Evolutionary conservation across 2,113 vertebrate genomes (phyloP), one percentile per base, ranked within the genome.

Genomic region (Rhynchomys soricoides): DNA sequence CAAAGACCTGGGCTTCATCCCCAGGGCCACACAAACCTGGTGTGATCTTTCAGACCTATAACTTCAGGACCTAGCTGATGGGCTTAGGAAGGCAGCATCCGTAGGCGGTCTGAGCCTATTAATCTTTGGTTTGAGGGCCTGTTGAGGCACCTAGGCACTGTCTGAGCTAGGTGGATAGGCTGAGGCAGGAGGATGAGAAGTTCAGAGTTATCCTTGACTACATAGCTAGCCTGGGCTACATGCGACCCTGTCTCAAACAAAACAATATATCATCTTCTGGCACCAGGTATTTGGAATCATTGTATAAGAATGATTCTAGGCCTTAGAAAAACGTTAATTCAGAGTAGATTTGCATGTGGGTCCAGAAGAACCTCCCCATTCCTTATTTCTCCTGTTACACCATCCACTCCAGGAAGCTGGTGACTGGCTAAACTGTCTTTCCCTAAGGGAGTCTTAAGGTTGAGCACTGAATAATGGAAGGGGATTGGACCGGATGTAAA

Each of bases 351-450:
- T 57, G 29, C 64, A 86, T 64, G 71, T 95, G 94, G 74, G 50
- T 52, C 62, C 62, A 3, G 7, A 55, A 68, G 86, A 95, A 57
- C 59, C 89, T 89, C 43, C 15, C n/a, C 13, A 62, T 13, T 62
- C n/a, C 55, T 59, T 29, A 43, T 62, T 43, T 83, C 57, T 16
- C 6, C 10, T 62, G 92, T 89, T 75, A 97, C 96, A 59, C 91
- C 95, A 86, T 0, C 90, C 50, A 19, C 71, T 89, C 45, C 64
- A 92, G 86, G 86, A 75, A 68, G 71, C 50, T 96, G 74, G 50
- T 70, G 90, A n/a, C 86, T 91, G 83, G 86, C 89, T 62, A 95
- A 93, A 81, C 82, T 95, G 93, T 92, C n/a, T 97, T 97, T 62
- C 73, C 34, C 74, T 73, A 43, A 94, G 86, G 86, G 74, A 90